Conservation (phyloP, 35 echinoderm and acorn worm genomes). For the Ophiothrix spiculata region DNA sequence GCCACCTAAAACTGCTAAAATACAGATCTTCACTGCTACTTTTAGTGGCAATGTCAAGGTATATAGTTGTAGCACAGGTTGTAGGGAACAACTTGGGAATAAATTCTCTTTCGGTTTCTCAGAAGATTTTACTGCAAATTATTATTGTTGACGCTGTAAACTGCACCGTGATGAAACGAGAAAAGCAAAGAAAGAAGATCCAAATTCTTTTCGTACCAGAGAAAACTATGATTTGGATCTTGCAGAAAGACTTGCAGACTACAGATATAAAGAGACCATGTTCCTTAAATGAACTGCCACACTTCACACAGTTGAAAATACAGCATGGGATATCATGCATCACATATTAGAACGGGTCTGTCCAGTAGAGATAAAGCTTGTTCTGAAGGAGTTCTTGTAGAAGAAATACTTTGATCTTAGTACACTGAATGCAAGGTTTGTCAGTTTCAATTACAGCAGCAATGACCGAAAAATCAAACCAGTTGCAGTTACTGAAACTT, state of each 20-base stretch:
- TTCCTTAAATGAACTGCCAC: slow-evolving; percentile 17
- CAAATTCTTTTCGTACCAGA: slow-evolving; percentile 3
- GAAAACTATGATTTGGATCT: slow-evolving; percentile 46
- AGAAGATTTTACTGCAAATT: slow-evolving; percentile 54
- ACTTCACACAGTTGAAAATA: no score
- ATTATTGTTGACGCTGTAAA: slow-evolving; percentile 48
- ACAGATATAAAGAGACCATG: slow-evolving; percentile 52
- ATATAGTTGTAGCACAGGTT: slow-evolving; percentile 41
- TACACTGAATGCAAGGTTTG: neutral
- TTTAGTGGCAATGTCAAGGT: slow-evolving; percentile 50
- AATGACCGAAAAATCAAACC: no score
- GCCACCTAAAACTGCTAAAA: neutral
- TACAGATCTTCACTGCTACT: slow-evolving; percentile 9
- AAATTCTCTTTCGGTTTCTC: slow-evolving; percentile 39
- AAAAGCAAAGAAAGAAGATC: neutral
- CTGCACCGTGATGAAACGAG: slow-evolving; percentile 19
- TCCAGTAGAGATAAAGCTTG: slow-evolving; percentile 45
- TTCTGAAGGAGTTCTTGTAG: slow-evolving; percentile 36
- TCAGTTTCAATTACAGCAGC: no score
- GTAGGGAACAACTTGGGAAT: slow-evolving; percentile 65
- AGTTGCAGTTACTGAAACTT: no score
- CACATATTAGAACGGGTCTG: slow-evolving; percentile 56
- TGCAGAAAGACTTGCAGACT: neutral
- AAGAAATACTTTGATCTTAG: slow-evolving; percentile 27
- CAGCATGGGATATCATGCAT: slow-evolving; percentile 69